These are phyloP conservation scores for Apodemia mormo DNA, from an alignment of 2,888 invertebrate genomes.

Conservation along the genomic window DNA sequence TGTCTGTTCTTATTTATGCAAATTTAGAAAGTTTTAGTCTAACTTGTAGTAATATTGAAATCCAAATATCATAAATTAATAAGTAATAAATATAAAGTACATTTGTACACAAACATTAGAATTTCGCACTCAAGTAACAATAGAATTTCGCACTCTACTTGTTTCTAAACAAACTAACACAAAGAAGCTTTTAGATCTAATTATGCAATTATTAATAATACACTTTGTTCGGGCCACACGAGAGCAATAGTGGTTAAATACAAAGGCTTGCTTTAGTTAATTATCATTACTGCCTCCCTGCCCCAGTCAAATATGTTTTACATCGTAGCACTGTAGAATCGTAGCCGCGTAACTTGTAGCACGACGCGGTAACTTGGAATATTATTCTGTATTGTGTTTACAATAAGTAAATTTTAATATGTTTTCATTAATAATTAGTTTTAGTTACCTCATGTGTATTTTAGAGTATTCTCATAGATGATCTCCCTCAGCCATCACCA, in stretches of 20 bases:
- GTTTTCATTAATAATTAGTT: no score
- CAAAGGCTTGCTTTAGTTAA: constrained; percentile 13
- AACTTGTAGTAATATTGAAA: no score
- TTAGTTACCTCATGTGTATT: no score
- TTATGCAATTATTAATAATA: constrained; percentile 15
- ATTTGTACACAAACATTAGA: neutral
- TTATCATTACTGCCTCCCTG: constrained; percentile 2
- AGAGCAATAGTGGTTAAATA: constrained; percentile 4
- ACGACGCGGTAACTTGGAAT: neutral
- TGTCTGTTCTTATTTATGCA: no score
- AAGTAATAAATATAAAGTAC: neutral
- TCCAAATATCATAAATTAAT: neutral
- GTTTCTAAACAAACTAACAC: constrained; percentile 16
- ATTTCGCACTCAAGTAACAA: neutral
- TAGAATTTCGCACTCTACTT: constrained; percentile 7
- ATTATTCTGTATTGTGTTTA: neutral
- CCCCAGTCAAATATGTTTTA: constrained; percentile 5
- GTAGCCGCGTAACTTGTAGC: neutral
- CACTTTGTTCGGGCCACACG: constrained; percentile 6
- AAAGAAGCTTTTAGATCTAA: constrained; percentile 18
- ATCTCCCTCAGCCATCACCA: no score
- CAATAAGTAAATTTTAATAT: no score
- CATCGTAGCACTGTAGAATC: constrained; percentile 6
- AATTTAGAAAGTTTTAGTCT: no score
- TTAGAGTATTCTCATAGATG: no score